Evolutionary conservation across 2,888 invertebrate species (phyloP).

Genomic region (Drosophila helvetica): DNA sequence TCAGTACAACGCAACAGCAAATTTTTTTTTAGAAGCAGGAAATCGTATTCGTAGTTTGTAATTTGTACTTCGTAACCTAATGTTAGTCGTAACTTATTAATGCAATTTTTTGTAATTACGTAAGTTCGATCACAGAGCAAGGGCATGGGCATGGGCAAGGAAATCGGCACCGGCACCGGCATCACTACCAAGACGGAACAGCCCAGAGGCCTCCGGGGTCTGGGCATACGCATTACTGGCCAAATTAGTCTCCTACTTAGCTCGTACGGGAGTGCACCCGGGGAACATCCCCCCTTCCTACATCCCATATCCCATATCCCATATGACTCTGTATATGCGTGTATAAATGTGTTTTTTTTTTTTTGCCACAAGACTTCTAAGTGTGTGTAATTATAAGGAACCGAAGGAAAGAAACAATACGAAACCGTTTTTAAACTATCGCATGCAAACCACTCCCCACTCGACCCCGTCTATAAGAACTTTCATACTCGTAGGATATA

Average conservation of each 20-base stretch:
- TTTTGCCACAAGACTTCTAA: slow-evolving; percentile 70
- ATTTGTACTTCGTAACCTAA: slow-evolving; percentile 53
- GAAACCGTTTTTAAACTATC: slow-evolving; percentile 60
- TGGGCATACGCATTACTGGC: slow-evolving; percentile 59
- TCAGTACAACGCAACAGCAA: slow-evolving; percentile 18
- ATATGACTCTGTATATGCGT: slow-evolving; percentile 65
- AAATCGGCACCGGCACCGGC: background rate
- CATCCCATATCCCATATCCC: slow-evolving; percentile 40
- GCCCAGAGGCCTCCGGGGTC: slow-evolving; percentile 17
- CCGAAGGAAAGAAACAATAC: slow-evolving; percentile 19
- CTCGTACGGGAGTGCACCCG: slow-evolving; percentile 41
- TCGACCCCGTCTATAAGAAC: slow-evolving; percentile 31
- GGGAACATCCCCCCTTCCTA: slow-evolving; percentile 7
- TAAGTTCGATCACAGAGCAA: slow-evolving; percentile 43
- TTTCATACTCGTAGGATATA: slow-evolving; percentile 19
- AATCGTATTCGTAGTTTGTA: slow-evolving; percentile 47
- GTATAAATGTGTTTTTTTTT: slow-evolving; percentile 73
- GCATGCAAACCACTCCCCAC: slow-evolving; percentile 46
- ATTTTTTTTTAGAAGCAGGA: slow-evolving; percentile 37
- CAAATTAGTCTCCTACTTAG: slow-evolving; percentile 68
- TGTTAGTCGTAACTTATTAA: slow-evolving; percentile 52
- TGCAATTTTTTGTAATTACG: slow-evolving; percentile 65
- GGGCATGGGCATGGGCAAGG: background rate
- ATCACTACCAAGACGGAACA: slow-evolving; percentile 6
- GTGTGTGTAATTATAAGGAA: slow-evolving; percentile 63